Conservation (phyloP, 2,888 invertebrate species). For the Monopis laevigella region DNA sequence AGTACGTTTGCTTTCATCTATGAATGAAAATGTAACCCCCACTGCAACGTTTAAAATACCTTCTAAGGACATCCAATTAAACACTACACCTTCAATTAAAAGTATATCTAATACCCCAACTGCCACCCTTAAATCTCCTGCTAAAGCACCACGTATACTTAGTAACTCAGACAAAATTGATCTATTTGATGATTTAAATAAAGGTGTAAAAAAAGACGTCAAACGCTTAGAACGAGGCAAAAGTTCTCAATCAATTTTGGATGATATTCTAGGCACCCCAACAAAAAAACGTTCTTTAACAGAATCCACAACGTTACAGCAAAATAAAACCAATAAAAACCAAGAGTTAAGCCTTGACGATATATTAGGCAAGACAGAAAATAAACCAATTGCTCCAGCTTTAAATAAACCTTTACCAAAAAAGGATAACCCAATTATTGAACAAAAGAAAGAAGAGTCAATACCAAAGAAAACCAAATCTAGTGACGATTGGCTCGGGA, state of each 20-base stretch:
- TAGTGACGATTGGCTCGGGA: slow-evolving; percentile 54
- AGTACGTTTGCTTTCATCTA: too few species aligned
- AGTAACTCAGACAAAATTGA: slow-evolving; percentile 38
- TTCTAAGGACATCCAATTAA: slow-evolving; percentile 33
- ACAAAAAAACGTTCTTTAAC: slow-evolving; percentile 31
- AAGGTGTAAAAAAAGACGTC: slow-evolving; percentile 24
- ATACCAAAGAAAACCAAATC: slow-evolving; percentile 32
- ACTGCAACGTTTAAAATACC: slow-evolving; percentile 31
- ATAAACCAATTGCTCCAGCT: slow-evolving; percentile 25
- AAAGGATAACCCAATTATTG: too few species aligned
- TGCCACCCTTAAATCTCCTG: slow-evolving; percentile 35
- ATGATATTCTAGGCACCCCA: slow-evolving; percentile 64
- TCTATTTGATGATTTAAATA: slow-evolving; percentile 33
- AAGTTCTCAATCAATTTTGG: slow-evolving; percentile 54
- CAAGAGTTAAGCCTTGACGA: slow-evolving; percentile 45
- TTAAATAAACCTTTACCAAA: slow-evolving; percentile 16
- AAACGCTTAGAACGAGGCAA: slow-evolving; percentile 42
- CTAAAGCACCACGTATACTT: slow-evolving; percentile 32
- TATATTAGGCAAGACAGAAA: slow-evolving; percentile 37
- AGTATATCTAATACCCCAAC: slow-evolving; percentile 7
- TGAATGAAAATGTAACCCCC: slow-evolving; percentile 21
- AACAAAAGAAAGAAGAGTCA: slow-evolving; percentile 23
- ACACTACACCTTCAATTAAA: slow-evolving; percentile 5
- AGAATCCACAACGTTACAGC: slow-evolving; percentile 29
- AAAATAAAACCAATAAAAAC: slow-evolving; percentile 31